These are phyloP conservation scores for Oryctolagus cuniculus DNA, from an alignment of 2,113 vertebrate genomes.

Conservation along the genomic window mOryCun1.1 NC_091432.1:180082501-180083000, in stretches of 20 bases:
- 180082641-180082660: background rate
- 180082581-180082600: background rate
- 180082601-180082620: background rate
- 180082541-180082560: background rate
- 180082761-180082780: background rate
- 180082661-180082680: background rate
- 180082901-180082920: background rate
- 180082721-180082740: background rate
- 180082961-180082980: background rate
- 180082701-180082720: background rate
- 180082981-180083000: slow-evolving; percentile 10
- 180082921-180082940: background rate
- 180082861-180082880: background rate
- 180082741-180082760: background rate
- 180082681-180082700: background rate
- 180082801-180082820: background rate
- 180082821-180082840: background rate
- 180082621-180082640: background rate
- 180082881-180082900: background rate
- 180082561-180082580: background rate
- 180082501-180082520: background rate
- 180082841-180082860: slow-evolving; percentile 9
- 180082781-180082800: background rate
- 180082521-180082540: background rate
- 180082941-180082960: background rate